phyloP scores from a whole-genome alignment of 2,888 invertebrate genomes.

The Cryptus armator region DNA sequence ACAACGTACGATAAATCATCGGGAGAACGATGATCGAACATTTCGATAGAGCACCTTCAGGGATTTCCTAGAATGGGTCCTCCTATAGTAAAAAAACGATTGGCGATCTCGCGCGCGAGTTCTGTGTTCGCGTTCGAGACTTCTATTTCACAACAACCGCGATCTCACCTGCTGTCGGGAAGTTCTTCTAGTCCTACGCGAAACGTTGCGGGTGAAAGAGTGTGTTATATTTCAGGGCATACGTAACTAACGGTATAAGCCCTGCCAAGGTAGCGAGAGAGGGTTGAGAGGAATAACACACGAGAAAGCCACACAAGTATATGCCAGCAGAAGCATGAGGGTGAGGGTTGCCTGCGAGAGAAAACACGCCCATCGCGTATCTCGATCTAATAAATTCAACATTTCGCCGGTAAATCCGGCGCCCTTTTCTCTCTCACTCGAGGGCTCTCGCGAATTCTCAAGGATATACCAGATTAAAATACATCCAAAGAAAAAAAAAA shows the following conservation, averaged over 20 bases:
- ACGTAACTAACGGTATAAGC: slow-evolving; percentile 69
- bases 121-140: slow-evolving; percentile 35
- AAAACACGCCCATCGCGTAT: slow-evolving; percentile 83
- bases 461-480: slow-evolving; percentile 49
- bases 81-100: slow-evolving; percentile 24
- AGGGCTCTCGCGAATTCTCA: slow-evolving; percentile 21
- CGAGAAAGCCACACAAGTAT: slow-evolving; percentile 40
- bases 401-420: slow-evolving; percentile 83
- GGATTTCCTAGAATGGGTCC: slow-evolving; percentile 78
- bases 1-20: slow-evolving; percentile 74
- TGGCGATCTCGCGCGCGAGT: slow-evolving; percentile 25
- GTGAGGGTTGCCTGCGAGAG: slow-evolving; percentile 74
- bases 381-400: slow-evolving; percentile 85
- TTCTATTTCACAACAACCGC: slow-evolving; percentile 39
- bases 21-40: slow-evolving; percentile 77
- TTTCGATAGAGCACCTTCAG: slow-evolving; percentile 74
- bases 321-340: slow-evolving; percentile 64
- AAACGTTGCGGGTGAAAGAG: slow-evolving; percentile 37
- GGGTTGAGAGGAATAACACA: slow-evolving; percentile 46
- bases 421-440: slow-evolving; percentile 50
- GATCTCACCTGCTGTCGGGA: slow-evolving; percentile 60
- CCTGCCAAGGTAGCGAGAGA: slow-evolving; percentile 21
- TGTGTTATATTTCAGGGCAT: slow-evolving; percentile 64
- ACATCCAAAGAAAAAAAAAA: slow-evolving; percentile 26
- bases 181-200: slow-evolving; percentile 1